Evolutionary conservation across 1,140 invertebrate species (phyloP).

Genomic region (Stratiolaelaps scimitus): DNA sequence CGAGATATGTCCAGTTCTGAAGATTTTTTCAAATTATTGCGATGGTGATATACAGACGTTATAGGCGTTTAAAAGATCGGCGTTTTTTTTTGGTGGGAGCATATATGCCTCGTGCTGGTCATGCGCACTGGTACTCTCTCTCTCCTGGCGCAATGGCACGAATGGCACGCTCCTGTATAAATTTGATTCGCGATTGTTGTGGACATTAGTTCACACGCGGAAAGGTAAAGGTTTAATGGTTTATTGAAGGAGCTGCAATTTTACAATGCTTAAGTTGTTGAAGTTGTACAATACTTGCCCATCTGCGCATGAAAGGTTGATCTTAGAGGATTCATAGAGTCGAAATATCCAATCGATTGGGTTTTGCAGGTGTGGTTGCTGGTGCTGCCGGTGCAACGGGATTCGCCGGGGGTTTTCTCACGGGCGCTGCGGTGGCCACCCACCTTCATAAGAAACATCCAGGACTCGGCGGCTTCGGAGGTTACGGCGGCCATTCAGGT

Average conservation of each 20-base stretch:
- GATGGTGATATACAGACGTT: too few relatives aligned
- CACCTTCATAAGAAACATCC: constrained; percentile 2
- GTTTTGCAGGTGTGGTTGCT: not conserved
- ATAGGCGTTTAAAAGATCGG: not conserved
- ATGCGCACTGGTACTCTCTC: not conserved
- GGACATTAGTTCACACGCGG: too few relatives aligned
- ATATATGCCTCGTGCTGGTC: not conserved
- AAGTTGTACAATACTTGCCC: too few relatives aligned
- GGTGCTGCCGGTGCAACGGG: constrained; percentile 16
- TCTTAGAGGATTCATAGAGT: not conserved
- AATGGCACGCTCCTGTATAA: too few relatives aligned
- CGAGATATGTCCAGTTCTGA: too few relatives aligned
- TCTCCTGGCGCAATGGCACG: not conserved
- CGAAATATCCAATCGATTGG: not conserved
- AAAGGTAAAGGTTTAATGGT: too few relatives aligned
- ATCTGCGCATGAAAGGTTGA: too few relatives aligned
- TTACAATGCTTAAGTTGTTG: too few relatives aligned
- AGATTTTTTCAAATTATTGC: too few relatives aligned
- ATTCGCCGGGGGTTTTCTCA: constrained; percentile 17
- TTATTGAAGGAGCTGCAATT: too few relatives aligned
- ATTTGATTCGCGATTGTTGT: too few relatives aligned
- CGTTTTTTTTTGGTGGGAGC: not conserved
- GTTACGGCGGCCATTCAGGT: not conserved
- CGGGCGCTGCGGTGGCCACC: constrained; percentile 3
- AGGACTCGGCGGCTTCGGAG: constrained; percentile 4